These are phyloP conservation scores for Busseola fusca DNA, from an alignment of 2,888 invertebrate genomes.

Conservation along the genomic window DNA sequence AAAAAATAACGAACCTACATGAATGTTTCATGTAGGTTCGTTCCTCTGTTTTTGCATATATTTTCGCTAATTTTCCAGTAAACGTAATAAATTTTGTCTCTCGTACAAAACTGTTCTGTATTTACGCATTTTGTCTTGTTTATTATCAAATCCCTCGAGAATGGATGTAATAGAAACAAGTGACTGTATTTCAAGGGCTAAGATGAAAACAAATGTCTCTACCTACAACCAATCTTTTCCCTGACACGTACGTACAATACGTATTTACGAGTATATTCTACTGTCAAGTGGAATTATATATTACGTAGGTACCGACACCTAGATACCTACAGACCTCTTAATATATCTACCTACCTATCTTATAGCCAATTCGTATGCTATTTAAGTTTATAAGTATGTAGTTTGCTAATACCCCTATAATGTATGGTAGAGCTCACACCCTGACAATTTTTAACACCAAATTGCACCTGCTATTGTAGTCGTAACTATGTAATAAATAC, in stretches of 20 bases:
- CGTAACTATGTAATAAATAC: no score
- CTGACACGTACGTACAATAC: constrained; percentile 7
- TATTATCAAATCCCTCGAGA: constrained; percentile 4
- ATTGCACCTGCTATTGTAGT: background rate
- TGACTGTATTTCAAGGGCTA: constrained; percentile 18
- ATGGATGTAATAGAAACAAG: constrained; percentile 23
- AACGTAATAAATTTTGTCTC: background rate
- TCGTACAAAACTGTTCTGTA: constrained; percentile 8
- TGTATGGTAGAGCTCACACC: background rate
- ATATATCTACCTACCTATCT: background rate
- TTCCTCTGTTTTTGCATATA: background rate
- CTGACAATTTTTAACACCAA: background rate
- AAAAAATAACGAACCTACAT: constrained; percentile 2
- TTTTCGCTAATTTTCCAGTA: background rate
- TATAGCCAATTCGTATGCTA: no score
- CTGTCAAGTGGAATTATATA: constrained; percentile 38
- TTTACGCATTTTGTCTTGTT: constrained; percentile 10
- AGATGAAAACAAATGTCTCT: constrained; percentile 41
- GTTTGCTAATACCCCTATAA: background rate
- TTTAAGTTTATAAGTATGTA: background rate
- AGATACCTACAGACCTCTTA: background rate
- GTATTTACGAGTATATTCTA: constrained; percentile 23
- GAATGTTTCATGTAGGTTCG: no score
- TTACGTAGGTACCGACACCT: background rate
- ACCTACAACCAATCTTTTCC: constrained; percentile 5